Evolutionary conservation across 64 coral and sea anemone species (phyloP), one percentile per base, ranked within the genome.

Genomic region (Orbicella faveolata): DNA sequence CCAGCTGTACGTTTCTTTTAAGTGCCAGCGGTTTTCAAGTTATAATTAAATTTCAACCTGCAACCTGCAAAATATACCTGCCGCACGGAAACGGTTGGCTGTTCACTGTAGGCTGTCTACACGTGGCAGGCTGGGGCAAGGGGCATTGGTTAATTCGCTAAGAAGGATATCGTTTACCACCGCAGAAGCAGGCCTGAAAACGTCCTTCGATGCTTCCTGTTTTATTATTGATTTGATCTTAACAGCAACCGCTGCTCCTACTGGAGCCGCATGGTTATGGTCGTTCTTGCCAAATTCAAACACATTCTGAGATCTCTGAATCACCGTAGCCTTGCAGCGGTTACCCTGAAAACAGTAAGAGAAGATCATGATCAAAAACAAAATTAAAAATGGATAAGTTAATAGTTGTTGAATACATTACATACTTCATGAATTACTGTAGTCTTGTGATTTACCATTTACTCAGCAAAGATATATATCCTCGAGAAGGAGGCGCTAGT

Each of bases 81-180:
- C n/a, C n/a, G n/a, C n/a, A n/a, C n/a, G n/a, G n/a, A n/a, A n/a
- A n/a, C 79, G 23, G 73, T 90, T 81, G 12, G 77, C 63, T 13
- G 76, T 83, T 75, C 70, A 26, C 20, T 79, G 64, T 8, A 91
- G 25, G 23, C 54, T 83, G 54, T 63, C 79, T 76, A 81, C 67
- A 37, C 25, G 34, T 4, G 80, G 80, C 25, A 91, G 36, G 73
- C 64, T 39, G 26, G 89, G 26, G 59, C 79, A 91, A n/a, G 70
- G 44, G 44, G 20, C 72, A 6, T 83, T 79, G 4, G 77, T 83
- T 4, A 83, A 19, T 74, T 82, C 44, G 2, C 39, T 75, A 8
- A 90, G 79, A 4, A 83, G 19, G n/a, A 90, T 33, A 33, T 87
- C 66, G 33, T 87, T 75, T 16, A 87, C 67, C 2, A 87, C 73